A percentile compares a stretch with the other conserved stretches of the same genome.
phyloP scores from a whole-genome alignment of 2,888 invertebrate species.

The Acronicta aceris region DNA sequence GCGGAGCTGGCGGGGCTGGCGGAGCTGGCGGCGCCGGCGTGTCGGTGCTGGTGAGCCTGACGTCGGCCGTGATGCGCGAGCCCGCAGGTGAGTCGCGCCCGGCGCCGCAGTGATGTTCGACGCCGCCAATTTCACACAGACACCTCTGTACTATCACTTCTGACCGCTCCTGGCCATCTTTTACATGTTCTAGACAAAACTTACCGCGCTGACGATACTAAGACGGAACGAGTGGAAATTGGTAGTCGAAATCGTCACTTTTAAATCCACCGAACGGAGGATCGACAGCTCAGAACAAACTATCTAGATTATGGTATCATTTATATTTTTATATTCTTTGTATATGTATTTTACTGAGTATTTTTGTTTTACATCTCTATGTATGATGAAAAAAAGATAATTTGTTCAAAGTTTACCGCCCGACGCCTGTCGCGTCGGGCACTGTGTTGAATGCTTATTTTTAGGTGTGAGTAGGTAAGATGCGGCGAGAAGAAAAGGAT shows the following conservation, averaged over 20 bases:
- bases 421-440: slow-evolving; percentile 74
- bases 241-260: slow-evolving; percentile 79
- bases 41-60: slow-evolving; percentile 95
- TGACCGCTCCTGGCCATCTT: slow-evolving; percentile 37
- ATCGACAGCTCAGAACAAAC: slow-evolving; percentile 84
- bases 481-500: slow-evolving; percentile 90
- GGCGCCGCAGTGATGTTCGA: slow-evolving; percentile 61
- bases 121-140: slow-evolving; percentile 74
- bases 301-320: slow-evolving; percentile 74
- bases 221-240: slow-evolving; percentile 71
- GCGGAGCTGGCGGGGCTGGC: slow-evolving; percentile 84
- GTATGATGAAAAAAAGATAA: slow-evolving; percentile 80
- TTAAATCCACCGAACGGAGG: slow-evolving; percentile 51
- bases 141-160: slow-evolving; percentile 48
- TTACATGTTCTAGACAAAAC: slow-evolving; percentile 52
- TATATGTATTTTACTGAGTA: slow-evolving; percentile 58
- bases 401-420: slow-evolving; percentile 85
- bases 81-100: slow-evolving; percentile 86
- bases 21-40: slow-evolving; percentile 77
- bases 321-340: slow-evolving; percentile 62
- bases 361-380: slow-evolving; percentile 49
- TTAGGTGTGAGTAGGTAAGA: slow-evolving; percentile 86
- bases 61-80: slow-evolving; percentile 98
- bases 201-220: slow-evolving; percentile 50
- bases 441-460: slow-evolving; percentile 85